Conservation (phyloP, 64 coral and sea anemone species). For the Catalaphyllia jardinei region DNA sequence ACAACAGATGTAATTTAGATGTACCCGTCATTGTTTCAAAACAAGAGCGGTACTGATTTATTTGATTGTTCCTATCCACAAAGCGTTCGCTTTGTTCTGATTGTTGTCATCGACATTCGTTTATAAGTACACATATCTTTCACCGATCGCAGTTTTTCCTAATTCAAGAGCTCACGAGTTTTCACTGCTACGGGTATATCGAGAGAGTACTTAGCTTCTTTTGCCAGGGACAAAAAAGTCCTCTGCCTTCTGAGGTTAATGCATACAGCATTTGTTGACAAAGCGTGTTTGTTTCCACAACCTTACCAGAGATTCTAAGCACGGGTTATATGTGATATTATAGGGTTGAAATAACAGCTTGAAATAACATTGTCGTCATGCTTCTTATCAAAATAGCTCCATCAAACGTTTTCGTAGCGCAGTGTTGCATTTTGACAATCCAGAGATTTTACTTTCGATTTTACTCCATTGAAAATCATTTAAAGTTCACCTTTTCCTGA, state of each 20-base stretch:
- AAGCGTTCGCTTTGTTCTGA: too few species aligned
- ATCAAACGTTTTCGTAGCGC: too few species aligned
- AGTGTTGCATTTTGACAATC: too few species aligned
- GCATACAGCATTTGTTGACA: background rate
- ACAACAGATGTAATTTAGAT: background rate
- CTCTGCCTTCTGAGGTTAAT: too few species aligned
- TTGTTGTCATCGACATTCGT: background rate
- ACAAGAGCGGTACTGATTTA: background rate
- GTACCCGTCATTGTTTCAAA: background rate
- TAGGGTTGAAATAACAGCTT: background rate
- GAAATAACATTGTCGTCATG: background rate
- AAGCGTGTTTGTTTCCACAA: background rate
- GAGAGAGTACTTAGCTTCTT: too few species aligned
- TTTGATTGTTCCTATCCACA: background rate
- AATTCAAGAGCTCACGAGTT: background rate
- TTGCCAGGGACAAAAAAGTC: too few species aligned
- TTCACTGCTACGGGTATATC: background rate
- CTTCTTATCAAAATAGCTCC: too few species aligned
- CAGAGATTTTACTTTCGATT: too few species aligned
- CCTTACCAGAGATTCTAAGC: background rate
- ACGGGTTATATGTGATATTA: background rate
- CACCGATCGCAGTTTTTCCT: background rate
- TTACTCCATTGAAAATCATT: too few species aligned
- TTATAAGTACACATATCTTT: background rate
- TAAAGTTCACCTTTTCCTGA: too few species aligned